These are phyloP conservation scores for Nemotelus pantherinus DNA, from an alignment of 2,888 invertebrate species.

Conservation along the genomic window DNA sequence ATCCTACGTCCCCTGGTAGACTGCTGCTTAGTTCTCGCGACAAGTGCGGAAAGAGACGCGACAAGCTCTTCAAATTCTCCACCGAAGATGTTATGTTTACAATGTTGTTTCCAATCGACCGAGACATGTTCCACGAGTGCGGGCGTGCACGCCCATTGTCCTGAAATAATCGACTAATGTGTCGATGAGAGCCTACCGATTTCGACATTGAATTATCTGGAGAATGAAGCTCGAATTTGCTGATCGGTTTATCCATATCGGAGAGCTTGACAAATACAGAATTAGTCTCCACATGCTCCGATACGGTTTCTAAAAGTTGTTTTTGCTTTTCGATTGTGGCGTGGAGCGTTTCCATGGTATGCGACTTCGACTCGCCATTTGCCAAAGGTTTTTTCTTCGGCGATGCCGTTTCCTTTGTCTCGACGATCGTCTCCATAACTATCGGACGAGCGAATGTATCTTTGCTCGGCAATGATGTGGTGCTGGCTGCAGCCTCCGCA, in stretches of 20 bases:
- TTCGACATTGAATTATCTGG: constrained; percentile 62
- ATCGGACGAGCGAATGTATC: constrained; percentile 58
- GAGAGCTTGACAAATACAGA: constrained; percentile 78
- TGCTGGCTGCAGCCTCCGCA: constrained; percentile 25
- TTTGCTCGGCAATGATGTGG: constrained; percentile 50
- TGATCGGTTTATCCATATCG: constrained; percentile 77
- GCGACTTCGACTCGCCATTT: constrained; percentile 51
- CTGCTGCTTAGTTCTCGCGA: constrained; percentile 64
- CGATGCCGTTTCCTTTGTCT: constrained; percentile 63
- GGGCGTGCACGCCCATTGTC: constrained; percentile 67
- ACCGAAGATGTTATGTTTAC: constrained; percentile 68
- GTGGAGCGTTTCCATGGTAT: constrained; percentile 61
- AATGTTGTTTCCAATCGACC: constrained; percentile 68
- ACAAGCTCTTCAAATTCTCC: constrained; percentile 69
- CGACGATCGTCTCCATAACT: constrained; percentile 65
- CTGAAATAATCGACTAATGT: constrained; percentile 61
- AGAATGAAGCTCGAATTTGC: constrained; percentile 66
- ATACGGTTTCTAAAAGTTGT: constrained; percentile 63
- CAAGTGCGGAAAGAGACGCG: constrained; percentile 72
- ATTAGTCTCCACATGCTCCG: constrained; percentile 59
- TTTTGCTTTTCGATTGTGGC: constrained; percentile 63
- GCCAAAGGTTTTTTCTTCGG: constrained; percentile 58
- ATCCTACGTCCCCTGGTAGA: constrained; percentile 61
- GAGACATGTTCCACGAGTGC: constrained; percentile 68
- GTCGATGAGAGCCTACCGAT: constrained; percentile 62